Conservation (phyloP, 1,140 invertebrate species). For the Drosophila guanche region DNA sequence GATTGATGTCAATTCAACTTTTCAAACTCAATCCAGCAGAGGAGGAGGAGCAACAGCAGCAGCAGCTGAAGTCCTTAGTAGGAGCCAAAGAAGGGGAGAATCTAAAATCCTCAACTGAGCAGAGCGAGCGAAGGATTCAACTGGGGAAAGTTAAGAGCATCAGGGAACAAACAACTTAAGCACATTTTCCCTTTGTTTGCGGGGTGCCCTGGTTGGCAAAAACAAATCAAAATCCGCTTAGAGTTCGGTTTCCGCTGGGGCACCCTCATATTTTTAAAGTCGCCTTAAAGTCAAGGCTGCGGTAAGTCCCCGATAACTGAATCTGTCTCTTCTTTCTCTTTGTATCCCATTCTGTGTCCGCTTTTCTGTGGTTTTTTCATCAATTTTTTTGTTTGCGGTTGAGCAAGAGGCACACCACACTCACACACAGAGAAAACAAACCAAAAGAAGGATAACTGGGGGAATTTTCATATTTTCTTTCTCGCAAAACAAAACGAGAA, state of each 20-base stretch:
- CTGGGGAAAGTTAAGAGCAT: slow-evolving; percentile 55
- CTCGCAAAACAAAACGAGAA: slow-evolving; percentile 4
- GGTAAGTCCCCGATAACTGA: slow-evolving; percentile 52
- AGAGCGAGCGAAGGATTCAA: slow-evolving; percentile 13
- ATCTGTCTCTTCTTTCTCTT: slow-evolving; percentile 12
- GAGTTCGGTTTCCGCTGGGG: slow-evolving; percentile 10
- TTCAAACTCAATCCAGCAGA: slow-evolving; percentile 19
- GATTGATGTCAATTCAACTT: slow-evolving; percentile 30
- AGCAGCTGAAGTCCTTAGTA: too few species aligned
- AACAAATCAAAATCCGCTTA: slow-evolving; percentile 76
- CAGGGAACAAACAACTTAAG: slow-evolving; percentile 66
- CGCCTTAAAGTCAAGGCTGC: slow-evolving; percentile 45
- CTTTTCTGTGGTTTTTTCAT: slow-evolving; percentile 19
- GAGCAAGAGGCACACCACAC: not conserved
- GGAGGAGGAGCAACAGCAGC: not conserved
- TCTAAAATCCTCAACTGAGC: not conserved
- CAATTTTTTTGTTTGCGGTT: slow-evolving; percentile 23
- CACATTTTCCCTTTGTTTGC: slow-evolving; percentile 39
- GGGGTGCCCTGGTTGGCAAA: slow-evolving; percentile 29
- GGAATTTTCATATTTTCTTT: slow-evolving; percentile 53
- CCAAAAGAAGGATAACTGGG: slow-evolving; percentile 26
- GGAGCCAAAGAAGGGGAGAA: too few species aligned
- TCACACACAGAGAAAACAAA: slow-evolving; percentile 13
- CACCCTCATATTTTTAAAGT: slow-evolving; percentile 38
- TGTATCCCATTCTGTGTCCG: not conserved